These are phyloP conservation scores for Dendrolimus punctatus DNA, from an alignment of 1,140 invertebrate species.

Conservation along the genomic window DNA sequence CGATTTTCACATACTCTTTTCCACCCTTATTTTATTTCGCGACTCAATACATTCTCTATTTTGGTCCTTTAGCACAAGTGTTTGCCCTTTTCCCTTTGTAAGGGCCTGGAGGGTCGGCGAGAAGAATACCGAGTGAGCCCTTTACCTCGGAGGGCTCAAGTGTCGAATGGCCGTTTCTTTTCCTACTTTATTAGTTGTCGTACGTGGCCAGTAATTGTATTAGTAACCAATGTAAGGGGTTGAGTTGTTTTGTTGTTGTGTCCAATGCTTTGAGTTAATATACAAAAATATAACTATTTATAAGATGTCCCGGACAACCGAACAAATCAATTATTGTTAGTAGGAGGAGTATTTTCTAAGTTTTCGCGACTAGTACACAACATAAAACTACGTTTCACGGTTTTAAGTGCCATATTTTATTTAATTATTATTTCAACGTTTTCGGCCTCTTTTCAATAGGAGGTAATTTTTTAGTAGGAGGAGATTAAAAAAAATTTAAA, in stretches of 20 bases:
- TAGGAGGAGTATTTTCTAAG: no score
- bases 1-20: constrained; percentile 43
- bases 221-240: constrained; percentile 16
- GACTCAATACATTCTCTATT: constrained; percentile 68
- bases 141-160: constrained; percentile 34
- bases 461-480: no score
- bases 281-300: no score
- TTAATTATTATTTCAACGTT: no score
- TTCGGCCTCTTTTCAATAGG: no score
- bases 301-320: no score
- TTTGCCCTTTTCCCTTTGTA: constrained; percentile 62
- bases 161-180: constrained; percentile 53
- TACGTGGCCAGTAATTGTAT: constrained; percentile 47
- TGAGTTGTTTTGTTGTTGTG: not conserved
- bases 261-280: no score
- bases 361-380: no score
- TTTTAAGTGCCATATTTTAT: no score
- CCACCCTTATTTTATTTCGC: constrained; percentile 67
- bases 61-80: constrained; percentile 46
- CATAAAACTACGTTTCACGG: no score
- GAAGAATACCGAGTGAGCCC: constrained; percentile 62
- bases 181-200: constrained; percentile 64
- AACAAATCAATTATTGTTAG: no score
- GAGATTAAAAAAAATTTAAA: no score
- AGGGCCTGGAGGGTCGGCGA: constrained; percentile 41